Base-by-base conservation (phyloP, 1,140 invertebrate species). In the Drosophila kikkawai region DNA sequence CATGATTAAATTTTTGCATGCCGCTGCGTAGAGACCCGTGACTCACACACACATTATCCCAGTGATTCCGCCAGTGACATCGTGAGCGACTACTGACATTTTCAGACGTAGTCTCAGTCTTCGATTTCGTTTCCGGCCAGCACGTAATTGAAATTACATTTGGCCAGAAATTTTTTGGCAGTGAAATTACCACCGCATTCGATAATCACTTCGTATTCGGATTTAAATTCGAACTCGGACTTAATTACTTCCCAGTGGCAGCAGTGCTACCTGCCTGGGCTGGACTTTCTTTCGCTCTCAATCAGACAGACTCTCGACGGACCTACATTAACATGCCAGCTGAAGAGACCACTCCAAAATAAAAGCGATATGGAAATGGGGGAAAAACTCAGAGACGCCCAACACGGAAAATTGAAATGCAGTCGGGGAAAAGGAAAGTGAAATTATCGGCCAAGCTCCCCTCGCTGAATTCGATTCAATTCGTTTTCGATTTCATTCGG, bases 121-220 rank as follows among this genome's bases (percentile, higher is more conserved):
- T 57, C 75, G 50, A 69, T 82, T 88, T 83, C 71, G 70, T 77
- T 88, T 86, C 83, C 83, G 83, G 84, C 81, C 70, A 67, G 84
- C 83, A 86, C 83, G 83, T 86, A 86, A 88, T 77, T 71, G 76
- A 73, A 78, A 78, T 78, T 78, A 86, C 84, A 74, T 80, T 79
- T 79, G 56, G 64, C 63, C 60, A 73, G 22, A 48, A 56, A 57
- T 34, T 80, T 80, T 84, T 85, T 85, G 79, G 82, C 82, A 85
- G 82, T 79, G 82, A 85, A 85, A 85, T 85, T 84, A 5, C 53
- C 51, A 5, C 51, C 36, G 44, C 57, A 63, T 58, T 67, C 61
- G 61, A 76, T 76, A 76, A 76, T 78, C 79, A 45, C 75, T 48
- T 68, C 19, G 51, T n/a, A 34, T 61, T 64, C 42, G 63, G 55